Base-by-base conservation (phyloP, 1,140 invertebrate species). In the Triops longicaudatus region DNA sequence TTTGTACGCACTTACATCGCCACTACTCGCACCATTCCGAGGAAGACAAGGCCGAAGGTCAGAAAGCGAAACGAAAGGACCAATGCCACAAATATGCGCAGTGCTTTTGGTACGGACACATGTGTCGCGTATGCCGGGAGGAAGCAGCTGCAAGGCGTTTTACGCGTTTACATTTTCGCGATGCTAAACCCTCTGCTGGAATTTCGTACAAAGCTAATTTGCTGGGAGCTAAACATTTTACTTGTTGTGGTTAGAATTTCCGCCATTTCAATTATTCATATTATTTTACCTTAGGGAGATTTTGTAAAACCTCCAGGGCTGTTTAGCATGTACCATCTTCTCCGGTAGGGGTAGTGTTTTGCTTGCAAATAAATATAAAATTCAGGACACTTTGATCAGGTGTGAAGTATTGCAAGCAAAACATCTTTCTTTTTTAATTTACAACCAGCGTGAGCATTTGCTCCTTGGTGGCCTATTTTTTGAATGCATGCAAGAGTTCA, bases 111-210 rank as follows among this genome's bases (percentile, higher is more conserved):
- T 42, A 14, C 50, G 41, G 72, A 6, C 72, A 73, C 26, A 28
- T 37, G 37, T 77, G 76, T 43, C 76, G 76, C 72, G 28, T 77
- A 10, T 77, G 76, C 37, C 12, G 76, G 11, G 76, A 77, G 27
- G 27, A 43, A 28, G 22, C 37, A 6, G 73, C 37, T 26, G 73
- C 76, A 5, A 72, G 42, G 7, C 17, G 50, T 22, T 73, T 77
- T 72, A 44, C 73, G 10, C 71, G 72, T n/a, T 37, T 77, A 12
- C 76, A 77, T 73, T 77, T 63, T 14, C 76, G 28, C 73, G 72
- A 44, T 72, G 31, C 12, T 26, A 41, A 37, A 41, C 72, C 75
- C 17, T 26, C 22, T 43, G 41, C 27, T 22, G 26, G 50, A 10
- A 1, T 75, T 63, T 9, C 17, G 26, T 17, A 75, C 43, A 75